Conservation (phyloP, 1,140 invertebrate species). For the Drosophila sulfurigaster region DNA sequence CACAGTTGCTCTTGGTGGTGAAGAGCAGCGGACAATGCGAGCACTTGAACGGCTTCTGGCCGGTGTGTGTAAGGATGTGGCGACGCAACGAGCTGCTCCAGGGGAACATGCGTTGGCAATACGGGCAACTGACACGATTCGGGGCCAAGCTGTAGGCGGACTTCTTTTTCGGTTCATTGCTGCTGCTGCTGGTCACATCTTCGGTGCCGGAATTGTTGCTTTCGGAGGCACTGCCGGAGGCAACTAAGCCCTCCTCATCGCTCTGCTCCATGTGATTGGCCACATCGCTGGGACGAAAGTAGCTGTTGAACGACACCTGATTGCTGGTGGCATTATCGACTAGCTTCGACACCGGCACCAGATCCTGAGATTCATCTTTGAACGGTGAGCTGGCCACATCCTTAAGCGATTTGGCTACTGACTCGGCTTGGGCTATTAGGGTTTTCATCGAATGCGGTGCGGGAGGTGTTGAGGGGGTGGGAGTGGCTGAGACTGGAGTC, state of each 20-base stretch:
- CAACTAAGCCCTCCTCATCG: constrained; percentile 91
- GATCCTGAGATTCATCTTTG: constrained; percentile 87
- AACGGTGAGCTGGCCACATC: constrained; percentile 82
- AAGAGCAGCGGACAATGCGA: constrained; percentile 95
- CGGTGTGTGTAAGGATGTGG: constrained; percentile 97
- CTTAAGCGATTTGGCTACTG: constrained; percentile 78
- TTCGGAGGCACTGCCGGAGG: constrained; percentile 90
- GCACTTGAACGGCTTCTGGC: constrained; percentile 98
- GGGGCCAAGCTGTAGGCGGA: constrained; percentile 98
- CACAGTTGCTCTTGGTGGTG: constrained; percentile 98
- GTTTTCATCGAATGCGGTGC: constrained; percentile 55
- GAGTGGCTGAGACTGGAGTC: too few relatives aligned
- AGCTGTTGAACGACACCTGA: constrained; percentile 87
- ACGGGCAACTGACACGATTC: constrained; percentile 95
- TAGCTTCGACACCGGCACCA: constrained; percentile 91
- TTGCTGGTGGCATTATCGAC: constrained; percentile 92
- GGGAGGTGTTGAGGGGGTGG: too few relatives aligned
- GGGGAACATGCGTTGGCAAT: constrained; percentile 96
- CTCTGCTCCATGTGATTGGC: constrained; percentile 86
- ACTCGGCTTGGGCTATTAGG: constrained; percentile 81
- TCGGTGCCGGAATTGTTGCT: constrained; percentile 93
- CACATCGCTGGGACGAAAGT: constrained; percentile 86
- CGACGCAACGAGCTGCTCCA: constrained; percentile 97
- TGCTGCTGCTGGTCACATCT: constrained; percentile 86
- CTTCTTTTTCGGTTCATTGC: constrained; percentile 88